Percentiles rank a stretch among this genome's conserved stretches.
Evolutionary conservation across 2,113 vertebrate genomes (phyloP).

Genomic region (Artemisiospiza belli): DNA sequence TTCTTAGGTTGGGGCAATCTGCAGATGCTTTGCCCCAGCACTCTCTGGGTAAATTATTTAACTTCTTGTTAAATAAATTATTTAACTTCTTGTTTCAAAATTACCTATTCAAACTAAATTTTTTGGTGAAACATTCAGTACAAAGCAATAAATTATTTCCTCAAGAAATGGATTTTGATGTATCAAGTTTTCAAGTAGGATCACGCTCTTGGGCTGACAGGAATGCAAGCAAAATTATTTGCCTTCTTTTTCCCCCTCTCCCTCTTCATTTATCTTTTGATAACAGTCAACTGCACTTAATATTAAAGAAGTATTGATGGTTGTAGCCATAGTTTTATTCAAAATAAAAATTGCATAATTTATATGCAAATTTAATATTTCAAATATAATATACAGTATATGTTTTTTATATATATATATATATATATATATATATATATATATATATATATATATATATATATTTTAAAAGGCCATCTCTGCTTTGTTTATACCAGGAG

Average conservation of each 20-base stretch:
- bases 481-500: not conserved
- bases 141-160: not conserved
- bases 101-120: not conserved
- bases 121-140: not conserved
- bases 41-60: not conserved
- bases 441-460: no score
- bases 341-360: not conserved
- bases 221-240: not conserved
- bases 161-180: not conserved
- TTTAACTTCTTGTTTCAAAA: not conserved
- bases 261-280: not conserved
- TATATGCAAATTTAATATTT: not conserved
- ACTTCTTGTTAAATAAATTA: not conserved
- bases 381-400: not conserved
- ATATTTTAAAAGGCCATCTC: not conserved
- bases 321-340: not conserved
- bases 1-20: not conserved
- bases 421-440: no score
- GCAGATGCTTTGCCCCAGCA: not conserved
- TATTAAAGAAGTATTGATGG: not conserved
- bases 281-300: not conserved
- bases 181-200: not conserved
- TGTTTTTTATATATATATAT: not conserved
- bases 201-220: not conserved
- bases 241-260: not conserved